phyloP scores from a whole-genome alignment of 2,888 invertebrate species.

The Drepanosiphum platanoidis region DNA sequence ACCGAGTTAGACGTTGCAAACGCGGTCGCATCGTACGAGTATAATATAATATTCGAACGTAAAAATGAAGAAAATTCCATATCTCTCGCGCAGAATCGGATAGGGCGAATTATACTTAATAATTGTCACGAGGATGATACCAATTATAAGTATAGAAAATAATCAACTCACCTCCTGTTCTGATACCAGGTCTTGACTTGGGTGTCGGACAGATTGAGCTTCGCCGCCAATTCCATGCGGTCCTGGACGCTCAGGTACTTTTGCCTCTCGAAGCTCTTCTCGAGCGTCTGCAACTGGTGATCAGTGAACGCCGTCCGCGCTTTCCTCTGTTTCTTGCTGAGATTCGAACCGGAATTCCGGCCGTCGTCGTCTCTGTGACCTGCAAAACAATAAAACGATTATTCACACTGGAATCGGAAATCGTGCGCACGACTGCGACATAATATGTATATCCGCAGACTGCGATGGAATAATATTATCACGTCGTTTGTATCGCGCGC shows the following conservation, averaged over 20 bases:
- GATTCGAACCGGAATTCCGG: constrained; percentile 69
- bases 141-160: background rate
- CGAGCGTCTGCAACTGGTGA: constrained; percentile 94
- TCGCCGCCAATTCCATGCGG: constrained; percentile 96
- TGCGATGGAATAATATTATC: too few species aligned
- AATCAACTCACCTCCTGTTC: constrained; percentile 77
- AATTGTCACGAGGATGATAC: too few species aligned
- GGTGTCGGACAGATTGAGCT: constrained; percentile 95
- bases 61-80: too few species aligned
- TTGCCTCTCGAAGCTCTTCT: constrained; percentile 96
- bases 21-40: too few species aligned
- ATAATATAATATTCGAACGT: too few species aligned
- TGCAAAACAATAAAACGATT: constrained; percentile 67
- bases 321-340: constrained; percentile 91
- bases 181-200: constrained; percentile 99
- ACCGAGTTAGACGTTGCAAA: too few species aligned
- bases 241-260: constrained; percentile 97
- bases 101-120: too few species aligned
- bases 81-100: too few species aligned
- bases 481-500: too few species aligned
- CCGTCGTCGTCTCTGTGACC: constrained; percentile 88
- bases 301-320: constrained; percentile 99
- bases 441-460: too few species aligned
- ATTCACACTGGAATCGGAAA: too few species aligned
- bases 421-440: too few species aligned